A percentile compares a stretch with the other conserved stretches of the same genome.
phyloP scores from a whole-genome alignment of 2,113 vertebrate genomes.

The Herpetotheres cachinnans region DNA sequence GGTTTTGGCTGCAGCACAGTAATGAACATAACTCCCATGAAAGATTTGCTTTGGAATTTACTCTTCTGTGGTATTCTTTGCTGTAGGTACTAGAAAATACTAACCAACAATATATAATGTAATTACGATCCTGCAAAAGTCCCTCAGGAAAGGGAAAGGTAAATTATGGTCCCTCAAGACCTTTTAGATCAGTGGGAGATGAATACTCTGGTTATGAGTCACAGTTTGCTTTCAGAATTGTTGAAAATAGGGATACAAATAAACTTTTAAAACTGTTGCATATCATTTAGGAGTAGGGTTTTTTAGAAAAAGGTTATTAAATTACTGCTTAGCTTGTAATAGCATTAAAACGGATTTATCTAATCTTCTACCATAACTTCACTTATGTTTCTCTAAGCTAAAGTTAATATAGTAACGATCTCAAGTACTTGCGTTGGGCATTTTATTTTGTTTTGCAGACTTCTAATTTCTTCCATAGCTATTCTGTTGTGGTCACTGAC shows the following conservation, averaged over 20 bases:
- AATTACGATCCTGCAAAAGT: background rate
- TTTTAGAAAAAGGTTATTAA: background rate
- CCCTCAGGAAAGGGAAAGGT: background rate
- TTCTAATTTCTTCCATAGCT: background rate
- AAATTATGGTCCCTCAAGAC: background rate
- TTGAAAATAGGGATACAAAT: background rate
- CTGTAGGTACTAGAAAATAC: background rate
- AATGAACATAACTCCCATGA: background rate
- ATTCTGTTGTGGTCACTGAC: background rate
- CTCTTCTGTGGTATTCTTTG: background rate
- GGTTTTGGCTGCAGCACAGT: background rate
- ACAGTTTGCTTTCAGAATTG: background rate
- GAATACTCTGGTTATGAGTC: background rate
- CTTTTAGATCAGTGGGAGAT: background rate
- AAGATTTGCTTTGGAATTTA: background rate
- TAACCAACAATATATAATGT: background rate
- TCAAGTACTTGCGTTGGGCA: background rate
- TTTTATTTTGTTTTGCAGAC: background rate
- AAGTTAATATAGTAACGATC: background rate
- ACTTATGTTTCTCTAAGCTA: background rate
- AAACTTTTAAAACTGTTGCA: background rate
- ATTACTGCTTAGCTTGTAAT: background rate
- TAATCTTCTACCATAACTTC: background rate
- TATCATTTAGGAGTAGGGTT: background rate
- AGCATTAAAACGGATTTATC: background rate